These are phyloP conservation scores for Pygoscelis adeliae DNA, from an alignment of 2,113 vertebrate genomes.

Conservation along the genomic window DNA sequence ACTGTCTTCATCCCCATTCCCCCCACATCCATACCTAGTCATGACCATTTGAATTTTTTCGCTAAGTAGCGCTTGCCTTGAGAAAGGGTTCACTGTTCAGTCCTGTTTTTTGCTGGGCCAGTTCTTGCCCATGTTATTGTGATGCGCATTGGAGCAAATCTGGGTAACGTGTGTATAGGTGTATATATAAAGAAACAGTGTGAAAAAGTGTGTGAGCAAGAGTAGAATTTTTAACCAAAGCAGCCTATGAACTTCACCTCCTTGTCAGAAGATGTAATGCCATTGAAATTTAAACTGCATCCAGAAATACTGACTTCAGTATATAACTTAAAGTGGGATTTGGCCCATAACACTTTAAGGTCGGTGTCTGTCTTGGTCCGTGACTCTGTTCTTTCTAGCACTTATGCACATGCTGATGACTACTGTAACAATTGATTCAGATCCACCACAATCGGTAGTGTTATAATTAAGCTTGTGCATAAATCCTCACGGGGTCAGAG, in stretches of 20 bases:
- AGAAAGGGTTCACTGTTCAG: background rate
- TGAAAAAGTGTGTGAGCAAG: background rate
- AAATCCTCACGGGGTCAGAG: background rate
- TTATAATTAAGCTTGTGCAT: background rate
- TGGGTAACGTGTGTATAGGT: background rate
- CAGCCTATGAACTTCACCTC: background rate
- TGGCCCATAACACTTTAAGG: background rate
- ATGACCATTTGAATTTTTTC: background rate
- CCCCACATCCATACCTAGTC: background rate
- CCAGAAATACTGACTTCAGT: background rate
- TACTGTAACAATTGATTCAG: background rate
- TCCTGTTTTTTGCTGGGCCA: background rate
- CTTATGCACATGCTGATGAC: fast-evolving
- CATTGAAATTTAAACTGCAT: background rate
- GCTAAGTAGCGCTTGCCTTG: background rate
- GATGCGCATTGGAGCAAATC: background rate
- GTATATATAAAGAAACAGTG: background rate
- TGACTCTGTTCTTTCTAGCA: background rate
- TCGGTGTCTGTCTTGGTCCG: background rate
- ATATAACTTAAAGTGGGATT: background rate
- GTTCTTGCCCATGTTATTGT: background rate
- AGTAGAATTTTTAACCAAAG: background rate
- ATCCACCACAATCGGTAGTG: background rate
- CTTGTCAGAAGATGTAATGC: background rate
- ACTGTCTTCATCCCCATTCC: background rate